Evolutionary conservation across 2,113 vertebrate genomes (phyloP).

Genomic region (Pomatostomus ruficeps): DNA sequence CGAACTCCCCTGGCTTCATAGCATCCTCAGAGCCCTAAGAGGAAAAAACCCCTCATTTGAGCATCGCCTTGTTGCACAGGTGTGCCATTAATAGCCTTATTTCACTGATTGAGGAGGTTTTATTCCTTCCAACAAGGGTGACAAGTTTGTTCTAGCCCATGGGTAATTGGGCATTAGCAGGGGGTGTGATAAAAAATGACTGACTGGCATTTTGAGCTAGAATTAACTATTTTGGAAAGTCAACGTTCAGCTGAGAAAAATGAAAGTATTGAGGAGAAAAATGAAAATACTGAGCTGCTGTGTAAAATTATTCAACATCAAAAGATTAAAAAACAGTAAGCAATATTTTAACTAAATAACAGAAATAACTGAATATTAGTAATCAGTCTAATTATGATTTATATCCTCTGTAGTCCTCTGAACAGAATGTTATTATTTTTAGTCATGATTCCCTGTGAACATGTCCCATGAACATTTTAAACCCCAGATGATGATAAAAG

Average conservation of each 20-base stretch:
- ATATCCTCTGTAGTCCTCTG: background rate
- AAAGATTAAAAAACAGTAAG: background rate
- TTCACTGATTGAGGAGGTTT: background rate
- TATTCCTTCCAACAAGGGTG: background rate
- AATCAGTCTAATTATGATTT: background rate
- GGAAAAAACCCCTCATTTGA: background rate
- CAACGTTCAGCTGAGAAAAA: background rate
- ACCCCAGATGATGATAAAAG: background rate
- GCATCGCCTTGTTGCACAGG: accelerated
- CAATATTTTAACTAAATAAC: background rate
- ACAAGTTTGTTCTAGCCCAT: background rate
- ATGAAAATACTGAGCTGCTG: background rate
- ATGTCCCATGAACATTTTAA: background rate
- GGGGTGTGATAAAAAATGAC: background rate
- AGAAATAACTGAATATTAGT: background rate
- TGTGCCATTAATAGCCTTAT: background rate
- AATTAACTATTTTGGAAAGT: background rate
- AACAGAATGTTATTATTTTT: background rate
- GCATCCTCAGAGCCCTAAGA: background rate
- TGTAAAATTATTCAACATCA: background rate
- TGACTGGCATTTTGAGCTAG: background rate
- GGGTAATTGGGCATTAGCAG: background rate
- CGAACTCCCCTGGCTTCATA: background rate
- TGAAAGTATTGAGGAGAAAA: background rate
- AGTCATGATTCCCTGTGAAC: background rate